Evolutionary conservation across 2,797 vertebrate genomes (phyloP).

Genomic region (Paedocypris micromegethes): DNA sequence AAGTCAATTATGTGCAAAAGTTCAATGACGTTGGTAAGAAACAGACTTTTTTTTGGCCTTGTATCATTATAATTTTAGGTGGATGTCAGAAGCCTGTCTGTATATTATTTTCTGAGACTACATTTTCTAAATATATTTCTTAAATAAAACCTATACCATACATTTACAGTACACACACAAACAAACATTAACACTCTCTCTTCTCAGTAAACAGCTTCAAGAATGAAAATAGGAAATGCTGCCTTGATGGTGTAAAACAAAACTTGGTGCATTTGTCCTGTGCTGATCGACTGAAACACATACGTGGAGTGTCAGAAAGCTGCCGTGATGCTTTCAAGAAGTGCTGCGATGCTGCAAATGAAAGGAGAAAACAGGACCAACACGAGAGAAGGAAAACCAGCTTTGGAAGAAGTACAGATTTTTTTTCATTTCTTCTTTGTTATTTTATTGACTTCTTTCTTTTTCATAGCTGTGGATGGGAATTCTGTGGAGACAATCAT

Average conservation of each 20-base stretch:
- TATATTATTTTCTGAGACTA: too few relatives aligned
- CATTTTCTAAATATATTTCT: too few relatives aligned
- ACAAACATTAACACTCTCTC: too few relatives aligned
- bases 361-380: constrained; percentile 41
- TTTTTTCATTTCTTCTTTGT: constrained; percentile 1
- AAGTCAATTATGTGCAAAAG: constrained; percentile 28
- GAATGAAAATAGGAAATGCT: constrained; percentile 52
- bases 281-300: constrained; percentile 38
- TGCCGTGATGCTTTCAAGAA: constrained; percentile 51
- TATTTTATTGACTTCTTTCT: not conserved
- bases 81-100: not conserved
- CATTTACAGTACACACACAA: too few relatives aligned
- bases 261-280: constrained; percentile 52
- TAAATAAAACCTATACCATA: too few relatives aligned
- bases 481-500: constrained; percentile 38
- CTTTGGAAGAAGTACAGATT: constrained; percentile 59
- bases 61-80: not conserved
- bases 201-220: constrained; percentile 53
- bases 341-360: constrained; percentile 57
- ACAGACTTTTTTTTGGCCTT: not conserved
- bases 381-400: constrained; percentile 5
- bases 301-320: not conserved
- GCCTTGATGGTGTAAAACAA: constrained; percentile 58
- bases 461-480: constrained; percentile 9
- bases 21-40: constrained; percentile 51